Conservation (phyloP, 2,888 invertebrate genomes). For the Caenorhabditis doughertyi region DNA sequence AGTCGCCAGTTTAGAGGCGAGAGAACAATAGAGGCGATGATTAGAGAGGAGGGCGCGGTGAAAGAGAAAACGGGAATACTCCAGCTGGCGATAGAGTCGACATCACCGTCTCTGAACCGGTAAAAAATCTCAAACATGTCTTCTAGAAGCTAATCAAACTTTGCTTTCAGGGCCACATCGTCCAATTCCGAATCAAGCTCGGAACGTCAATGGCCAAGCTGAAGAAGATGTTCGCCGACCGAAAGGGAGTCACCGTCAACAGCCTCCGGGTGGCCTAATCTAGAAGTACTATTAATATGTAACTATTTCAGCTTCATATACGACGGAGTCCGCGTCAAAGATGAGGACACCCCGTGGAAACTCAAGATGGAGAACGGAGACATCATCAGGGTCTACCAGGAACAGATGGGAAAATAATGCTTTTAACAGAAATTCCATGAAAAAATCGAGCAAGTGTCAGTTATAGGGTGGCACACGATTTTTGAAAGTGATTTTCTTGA, state of each 20-base stretch:
- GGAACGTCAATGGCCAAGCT: conserved; percentile 88
- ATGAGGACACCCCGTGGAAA: conserved; percentile 88
- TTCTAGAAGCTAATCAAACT: background rate
- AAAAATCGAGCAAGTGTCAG: no score
- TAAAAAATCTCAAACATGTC: conserved; percentile 26
- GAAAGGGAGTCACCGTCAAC: conserved; percentile 87
- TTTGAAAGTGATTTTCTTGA: no score
- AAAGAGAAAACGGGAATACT: no score
- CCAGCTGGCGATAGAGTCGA: conserved; percentile 79
- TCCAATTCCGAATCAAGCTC: conserved; percentile 89
- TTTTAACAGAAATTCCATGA: background rate
- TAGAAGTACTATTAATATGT: no score
- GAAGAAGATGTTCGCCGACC: conserved; percentile 88
- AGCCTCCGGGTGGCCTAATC: conserved; percentile 85
- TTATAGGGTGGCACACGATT: no score
- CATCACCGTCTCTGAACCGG: conserved; percentile 87
- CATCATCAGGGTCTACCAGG: conserved; percentile 86
- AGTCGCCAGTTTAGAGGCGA: background rate
- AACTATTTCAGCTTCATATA: conserved; percentile 87
- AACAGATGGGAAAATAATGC: conserved; percentile 75
- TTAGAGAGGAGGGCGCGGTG: no score
- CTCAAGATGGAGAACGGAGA: conserved; percentile 88
- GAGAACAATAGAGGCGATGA: background rate
- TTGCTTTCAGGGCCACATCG: conserved; percentile 84
- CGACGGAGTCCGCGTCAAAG: conserved; percentile 88